Percentiles rank a stretch among this genome's conserved stretches.
Conservation (phyloP, 2,797 vertebrate genomes). For the Platyrinchus mystaceus region DNA sequence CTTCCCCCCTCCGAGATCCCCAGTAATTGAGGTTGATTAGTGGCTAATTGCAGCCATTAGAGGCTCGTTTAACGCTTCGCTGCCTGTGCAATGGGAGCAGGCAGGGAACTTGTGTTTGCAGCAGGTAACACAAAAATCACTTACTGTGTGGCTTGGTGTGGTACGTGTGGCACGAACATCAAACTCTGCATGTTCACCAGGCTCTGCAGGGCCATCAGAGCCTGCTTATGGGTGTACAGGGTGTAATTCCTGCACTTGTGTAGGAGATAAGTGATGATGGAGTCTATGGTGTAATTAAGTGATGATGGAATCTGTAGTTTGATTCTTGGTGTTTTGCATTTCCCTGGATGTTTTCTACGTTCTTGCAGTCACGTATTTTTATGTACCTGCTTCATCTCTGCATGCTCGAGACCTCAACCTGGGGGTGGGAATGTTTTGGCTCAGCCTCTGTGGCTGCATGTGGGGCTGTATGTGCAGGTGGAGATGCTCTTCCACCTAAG, state of each 20-base stretch:
- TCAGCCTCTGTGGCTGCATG: background rate
- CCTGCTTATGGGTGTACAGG: rapidly evolving
- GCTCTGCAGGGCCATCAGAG: background rate
- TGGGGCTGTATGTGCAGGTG: no score
- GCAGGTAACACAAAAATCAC: background rate
- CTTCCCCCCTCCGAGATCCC: no score
- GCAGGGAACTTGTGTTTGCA: background rate
- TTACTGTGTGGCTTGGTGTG: background rate
- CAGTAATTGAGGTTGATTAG: background rate
- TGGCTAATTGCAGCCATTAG: background rate
- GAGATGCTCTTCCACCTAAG: background rate
- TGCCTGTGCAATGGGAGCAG: background rate
- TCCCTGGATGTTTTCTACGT: background rate
- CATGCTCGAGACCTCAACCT: background rate
- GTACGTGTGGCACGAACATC: rapidly evolving
- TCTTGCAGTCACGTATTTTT: rapidly evolving
- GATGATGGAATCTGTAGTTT: rapidly evolving
- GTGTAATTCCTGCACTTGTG: rapidly evolving
- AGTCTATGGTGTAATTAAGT: background rate
- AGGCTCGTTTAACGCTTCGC: rapidly evolving
- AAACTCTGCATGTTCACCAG: background rate
- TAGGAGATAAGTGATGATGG: background rate
- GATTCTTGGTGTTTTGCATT: no score
- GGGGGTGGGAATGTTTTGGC: background rate
- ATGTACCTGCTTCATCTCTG: background rate